These are phyloP conservation scores for Anthopleura sola DNA, from an alignment of 64 coral and sea anemone genomes.

Conservation along the genomic window DNA sequence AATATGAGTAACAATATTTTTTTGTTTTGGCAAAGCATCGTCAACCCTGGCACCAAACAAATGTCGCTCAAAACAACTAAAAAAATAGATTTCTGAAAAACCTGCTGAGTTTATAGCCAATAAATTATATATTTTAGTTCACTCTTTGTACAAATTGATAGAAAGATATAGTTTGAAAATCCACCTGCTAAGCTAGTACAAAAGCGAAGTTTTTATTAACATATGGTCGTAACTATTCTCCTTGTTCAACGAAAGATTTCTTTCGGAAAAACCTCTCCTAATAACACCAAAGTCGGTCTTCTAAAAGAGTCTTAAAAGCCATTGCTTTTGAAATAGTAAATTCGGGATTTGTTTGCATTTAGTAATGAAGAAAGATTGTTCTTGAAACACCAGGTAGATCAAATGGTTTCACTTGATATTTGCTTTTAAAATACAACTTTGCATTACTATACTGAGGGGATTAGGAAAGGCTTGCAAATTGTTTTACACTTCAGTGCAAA, in stretches of 20 bases:
- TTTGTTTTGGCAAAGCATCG: too few relatives aligned
- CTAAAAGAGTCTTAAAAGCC: background rate
- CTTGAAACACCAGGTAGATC: background rate
- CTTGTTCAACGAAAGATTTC: background rate
- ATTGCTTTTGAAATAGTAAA: background rate
- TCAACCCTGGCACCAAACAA: too few relatives aligned
- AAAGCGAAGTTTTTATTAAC: background rate
- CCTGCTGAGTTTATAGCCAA: too few relatives aligned
- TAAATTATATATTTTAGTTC: background rate
- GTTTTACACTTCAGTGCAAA: background rate
- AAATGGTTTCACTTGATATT: background rate
- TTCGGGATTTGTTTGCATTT: background rate
- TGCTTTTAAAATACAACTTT: background rate
- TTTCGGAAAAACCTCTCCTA: background rate
- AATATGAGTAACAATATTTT: too few relatives aligned
- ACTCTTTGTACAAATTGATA: background rate
- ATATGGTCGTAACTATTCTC: background rate
- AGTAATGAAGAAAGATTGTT: conserved; percentile 2
- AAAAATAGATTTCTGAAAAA: too few relatives aligned
- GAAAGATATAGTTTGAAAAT: background rate
- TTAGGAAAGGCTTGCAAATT: background rate
- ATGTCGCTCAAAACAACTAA: too few relatives aligned
- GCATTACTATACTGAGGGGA: background rate
- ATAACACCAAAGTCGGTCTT: background rate
- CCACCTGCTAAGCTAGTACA: background rate